phyloP scores from a whole-genome alignment of 2,113 vertebrate genomes.

The Brachypteracias leptosomus region DNA sequence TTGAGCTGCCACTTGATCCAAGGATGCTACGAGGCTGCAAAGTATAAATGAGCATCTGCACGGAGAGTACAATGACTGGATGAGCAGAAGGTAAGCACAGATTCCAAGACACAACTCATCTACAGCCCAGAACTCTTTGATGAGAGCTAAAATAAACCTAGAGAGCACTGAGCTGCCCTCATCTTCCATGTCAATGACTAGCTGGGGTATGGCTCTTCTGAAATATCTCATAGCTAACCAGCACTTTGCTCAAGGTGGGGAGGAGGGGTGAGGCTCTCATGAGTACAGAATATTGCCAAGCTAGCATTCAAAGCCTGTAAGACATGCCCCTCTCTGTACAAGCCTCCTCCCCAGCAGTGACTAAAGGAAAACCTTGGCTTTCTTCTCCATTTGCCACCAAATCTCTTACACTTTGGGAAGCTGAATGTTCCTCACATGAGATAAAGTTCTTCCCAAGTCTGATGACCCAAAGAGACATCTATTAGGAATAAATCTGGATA shows the following conservation, averaged over 20 bases:
- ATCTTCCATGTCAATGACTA: neutral
- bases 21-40: neutral
- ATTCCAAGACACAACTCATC: neutral
- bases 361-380: neutral
- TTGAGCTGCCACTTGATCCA: neutral
- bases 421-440: neutral
- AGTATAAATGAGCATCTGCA: neutral
- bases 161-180: neutral
- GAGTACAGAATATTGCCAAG: neutral
- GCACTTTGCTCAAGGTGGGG: neutral
- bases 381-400: neutral
- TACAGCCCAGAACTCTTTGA: neutral
- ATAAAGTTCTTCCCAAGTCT: neutral
- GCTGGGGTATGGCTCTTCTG: neutral
- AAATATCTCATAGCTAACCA: neutral
- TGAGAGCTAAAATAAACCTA: neutral
- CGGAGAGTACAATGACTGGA: accelerated
- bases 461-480: neutral
- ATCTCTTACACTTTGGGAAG: neutral
- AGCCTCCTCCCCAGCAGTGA: neutral
- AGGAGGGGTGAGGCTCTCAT: neutral
- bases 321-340: neutral
- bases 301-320: neutral
- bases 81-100: neutral
- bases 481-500: neutral